Evolutionary conservation across 2,888 invertebrate genomes (phyloP), one percentile per base, ranked within the genome.

Genomic region (Poecilus cupreus): DNA sequence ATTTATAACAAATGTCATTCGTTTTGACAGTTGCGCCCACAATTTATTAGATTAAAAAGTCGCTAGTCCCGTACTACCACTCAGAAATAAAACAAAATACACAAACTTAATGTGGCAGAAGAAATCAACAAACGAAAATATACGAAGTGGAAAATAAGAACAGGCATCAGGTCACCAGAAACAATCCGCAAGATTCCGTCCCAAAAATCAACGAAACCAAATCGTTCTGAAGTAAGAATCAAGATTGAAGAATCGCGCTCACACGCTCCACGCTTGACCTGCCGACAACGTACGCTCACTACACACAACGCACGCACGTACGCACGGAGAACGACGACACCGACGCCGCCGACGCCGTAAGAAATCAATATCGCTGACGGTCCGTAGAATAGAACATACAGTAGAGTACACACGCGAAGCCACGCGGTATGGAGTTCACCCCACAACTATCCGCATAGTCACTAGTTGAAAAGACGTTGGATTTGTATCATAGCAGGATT

Each of bases 341-440:
- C 13, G 60, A 10, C 51, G 54, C 39, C n/a, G n/a, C n/a, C n/a
- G n/a, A 10, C 51, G 54, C 39, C 13, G 60, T 77, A 57, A 77
- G 77, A 77, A 77, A 77, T 77, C 77, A 77, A 77, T 77, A 77
- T 76, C 26, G 77, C 43, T 64, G 76, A 77, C 64, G 57, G 43
- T 64, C 13, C 37, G 64, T 64, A 2, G 24, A 10, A 5, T 64
- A 2, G 24, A 10, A 5, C 32, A 1, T 13, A 22, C 22, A 18
- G 54, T 11, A n/a, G n/a, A n/a, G 13, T 64, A 32, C 64, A 37
- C 37, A 64, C 32, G 49, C 49, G 26, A 64, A 16, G 32, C 26
- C 32, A 64, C 37, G 32, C 64, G 64, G 32, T 64, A n/a, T n/a
- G n/a, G n/a, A 8, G 32, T 32, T 32, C 4, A 5, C 32, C 32